Conservation (phyloP, 2,888 invertebrate species). For the Lepidochrysops patricia region DNA sequence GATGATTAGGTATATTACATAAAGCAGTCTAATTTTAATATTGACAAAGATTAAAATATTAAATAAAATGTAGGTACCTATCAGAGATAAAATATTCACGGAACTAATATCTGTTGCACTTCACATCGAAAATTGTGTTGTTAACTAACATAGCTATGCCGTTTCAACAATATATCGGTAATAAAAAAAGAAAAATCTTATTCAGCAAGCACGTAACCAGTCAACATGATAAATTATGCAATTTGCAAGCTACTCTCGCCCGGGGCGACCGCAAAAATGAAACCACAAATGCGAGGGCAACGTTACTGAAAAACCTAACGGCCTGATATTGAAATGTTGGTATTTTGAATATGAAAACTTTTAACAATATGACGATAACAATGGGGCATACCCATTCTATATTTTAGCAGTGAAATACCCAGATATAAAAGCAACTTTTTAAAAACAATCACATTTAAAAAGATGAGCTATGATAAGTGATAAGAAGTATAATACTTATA, state of each 20-base stretch:
- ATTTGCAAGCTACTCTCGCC: constrained; percentile 41
- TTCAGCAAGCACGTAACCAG: constrained; percentile 33
- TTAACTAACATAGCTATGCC: neutral
- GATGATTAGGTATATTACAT: no score
- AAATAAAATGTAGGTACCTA: no score
- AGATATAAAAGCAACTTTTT: neutral
- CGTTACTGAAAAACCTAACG: constrained; percentile 13
- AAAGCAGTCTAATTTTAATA: no score
- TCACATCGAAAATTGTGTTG: neutral
- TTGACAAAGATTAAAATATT: no score
- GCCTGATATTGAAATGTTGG: constrained; percentile 1
- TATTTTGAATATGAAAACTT: neutral
- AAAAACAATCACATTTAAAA: no score
- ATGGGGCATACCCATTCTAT: neutral
- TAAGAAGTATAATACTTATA: no score
- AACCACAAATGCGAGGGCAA: constrained; percentile 31
- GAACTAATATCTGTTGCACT: no score
- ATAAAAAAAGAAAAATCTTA: constrained; percentile 5
- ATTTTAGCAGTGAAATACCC: neutral
- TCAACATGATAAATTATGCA: constrained; percentile 54
- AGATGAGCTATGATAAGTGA: no score
- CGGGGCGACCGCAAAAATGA: constrained; percentile 28
- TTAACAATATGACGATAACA: neutral
- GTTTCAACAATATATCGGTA: constrained; percentile 3
- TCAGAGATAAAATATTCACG: no score